phyloP scores from a whole-genome alignment of 2,113 vertebrate genomes.

The Lepus europaeus region DNA sequence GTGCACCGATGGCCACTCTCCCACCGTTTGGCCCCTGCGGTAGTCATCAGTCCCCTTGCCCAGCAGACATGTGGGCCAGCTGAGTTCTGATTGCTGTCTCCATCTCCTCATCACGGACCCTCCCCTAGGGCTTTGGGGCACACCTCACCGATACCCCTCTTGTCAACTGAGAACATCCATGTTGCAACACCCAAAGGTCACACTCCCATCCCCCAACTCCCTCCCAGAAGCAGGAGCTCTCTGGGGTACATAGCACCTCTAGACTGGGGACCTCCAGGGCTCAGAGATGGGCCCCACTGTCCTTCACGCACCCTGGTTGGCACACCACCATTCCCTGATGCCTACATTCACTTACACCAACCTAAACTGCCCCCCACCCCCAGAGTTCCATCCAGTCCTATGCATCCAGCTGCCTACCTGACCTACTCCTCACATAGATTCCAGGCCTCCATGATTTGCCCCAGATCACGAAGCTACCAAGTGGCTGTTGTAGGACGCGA shows the following conservation, averaged over 20 bases:
- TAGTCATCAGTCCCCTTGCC: not conserved
- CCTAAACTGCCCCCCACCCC: not conserved
- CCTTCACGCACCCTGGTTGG: not conserved
- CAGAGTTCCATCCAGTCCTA: not conserved
- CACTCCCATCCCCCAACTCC: not conserved
- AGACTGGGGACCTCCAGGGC: not conserved
- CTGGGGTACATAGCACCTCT: not conserved
- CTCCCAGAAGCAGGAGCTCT: not conserved
- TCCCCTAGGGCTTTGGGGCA: not conserved
- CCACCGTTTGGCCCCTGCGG: not conserved
- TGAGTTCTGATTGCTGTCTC: not conserved
- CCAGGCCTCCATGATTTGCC: not conserved
- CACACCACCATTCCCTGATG: not conserved
- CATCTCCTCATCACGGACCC: too few relatives aligned
- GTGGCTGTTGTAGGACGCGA: not conserved
- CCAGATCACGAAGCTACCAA: not conserved
- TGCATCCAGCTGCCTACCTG: not conserved
- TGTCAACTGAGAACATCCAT: not conserved
- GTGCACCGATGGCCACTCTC: not conserved
- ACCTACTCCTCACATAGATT: not conserved
- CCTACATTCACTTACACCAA: not conserved
- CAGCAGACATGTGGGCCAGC: not conserved
- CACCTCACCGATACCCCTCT: not conserved
- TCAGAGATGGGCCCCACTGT: not conserved
- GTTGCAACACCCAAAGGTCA: not conserved